Evolutionary conservation across 2,797 vertebrate genomes (phyloP).

Genomic region (Eulemur albifrons): DNA sequence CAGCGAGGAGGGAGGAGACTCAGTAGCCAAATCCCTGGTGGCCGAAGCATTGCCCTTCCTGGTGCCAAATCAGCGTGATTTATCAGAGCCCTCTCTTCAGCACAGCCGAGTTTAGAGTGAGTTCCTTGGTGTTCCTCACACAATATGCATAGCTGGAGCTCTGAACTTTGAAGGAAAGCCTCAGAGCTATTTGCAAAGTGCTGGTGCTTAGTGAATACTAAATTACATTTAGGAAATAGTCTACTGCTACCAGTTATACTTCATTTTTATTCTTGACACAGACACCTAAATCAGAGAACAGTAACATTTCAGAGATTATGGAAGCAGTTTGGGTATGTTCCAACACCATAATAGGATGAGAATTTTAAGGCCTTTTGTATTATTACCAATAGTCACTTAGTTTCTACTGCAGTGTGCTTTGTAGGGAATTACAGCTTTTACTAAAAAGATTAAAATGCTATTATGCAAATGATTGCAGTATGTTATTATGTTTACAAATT

Average conservation of each 20-base stretch:
- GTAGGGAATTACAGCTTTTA: slow-evolving; percentile 90
- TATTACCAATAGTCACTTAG: slow-evolving; percentile 89
- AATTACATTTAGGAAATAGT: slow-evolving; percentile 88
- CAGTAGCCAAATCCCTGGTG: slow-evolving; percentile 77
- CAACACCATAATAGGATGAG: slow-evolving; percentile 89
- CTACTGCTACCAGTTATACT: slow-evolving; percentile 86
- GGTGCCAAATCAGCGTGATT: slow-evolving; percentile 81
- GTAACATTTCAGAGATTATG: slow-evolving; percentile 90
- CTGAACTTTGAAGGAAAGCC: slow-evolving; percentile 88
- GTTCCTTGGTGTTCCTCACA: slow-evolving; percentile 79
- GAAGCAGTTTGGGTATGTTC: slow-evolving; percentile 89
- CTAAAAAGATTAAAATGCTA: slow-evolving; percentile 91
- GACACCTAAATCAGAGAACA: slow-evolving; percentile 90
- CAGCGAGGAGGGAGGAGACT: slow-evolving; percentile 52
- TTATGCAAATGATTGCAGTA: slow-evolving; percentile 91
- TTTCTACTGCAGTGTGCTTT: slow-evolving; percentile 89
- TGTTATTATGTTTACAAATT: slow-evolving; percentile 92
- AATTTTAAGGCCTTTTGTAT: slow-evolving; percentile 89
- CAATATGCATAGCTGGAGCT: slow-evolving; percentile 82
- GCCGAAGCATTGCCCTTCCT: slow-evolving; percentile 74
- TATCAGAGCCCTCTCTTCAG: slow-evolving; percentile 81
- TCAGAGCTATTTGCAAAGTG: slow-evolving; percentile 89
- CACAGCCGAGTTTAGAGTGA: slow-evolving; percentile 78
- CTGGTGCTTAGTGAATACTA: slow-evolving; percentile 87
- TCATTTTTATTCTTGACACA: slow-evolving; percentile 90